Conservation (phyloP, 2,113 vertebrate species). For the Cynopterus brachyotis region DNA sequence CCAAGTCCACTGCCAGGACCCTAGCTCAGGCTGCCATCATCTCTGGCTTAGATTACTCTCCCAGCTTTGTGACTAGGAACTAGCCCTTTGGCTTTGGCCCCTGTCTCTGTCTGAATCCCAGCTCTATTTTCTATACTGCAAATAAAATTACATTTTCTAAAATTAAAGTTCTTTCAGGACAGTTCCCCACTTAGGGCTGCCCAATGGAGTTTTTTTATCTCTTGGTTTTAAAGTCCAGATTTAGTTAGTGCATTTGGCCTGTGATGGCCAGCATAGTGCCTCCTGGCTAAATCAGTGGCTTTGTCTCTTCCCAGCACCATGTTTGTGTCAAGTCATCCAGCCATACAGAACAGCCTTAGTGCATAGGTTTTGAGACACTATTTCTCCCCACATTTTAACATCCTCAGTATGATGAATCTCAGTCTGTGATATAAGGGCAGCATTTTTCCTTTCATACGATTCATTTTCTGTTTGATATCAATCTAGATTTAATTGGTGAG, state of each 20-base stretch:
- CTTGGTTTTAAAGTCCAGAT: not conserved
- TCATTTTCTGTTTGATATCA: not conserved
- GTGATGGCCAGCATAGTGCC: not conserved
- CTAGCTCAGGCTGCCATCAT: not conserved
- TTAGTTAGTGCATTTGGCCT: not conserved
- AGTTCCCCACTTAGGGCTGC: not conserved
- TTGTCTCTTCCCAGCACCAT: not conserved
- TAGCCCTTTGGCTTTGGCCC: not conserved
- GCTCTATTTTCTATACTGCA: not conserved
- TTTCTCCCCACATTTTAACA: not conserved
- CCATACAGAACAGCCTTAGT: not conserved
- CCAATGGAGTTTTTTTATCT: not conserved
- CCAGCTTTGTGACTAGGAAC: fast-evolving
- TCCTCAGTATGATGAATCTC: not conserved
- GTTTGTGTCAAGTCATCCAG: not conserved
- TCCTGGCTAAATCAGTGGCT: not conserved
- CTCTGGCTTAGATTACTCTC: not conserved
- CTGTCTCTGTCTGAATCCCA: not conserved
- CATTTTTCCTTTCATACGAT: not conserved
- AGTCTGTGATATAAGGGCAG: not conserved
- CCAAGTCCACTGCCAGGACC: not conserved
- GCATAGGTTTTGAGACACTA: not conserved
- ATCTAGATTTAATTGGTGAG: not conserved
- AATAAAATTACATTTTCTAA: not conserved
- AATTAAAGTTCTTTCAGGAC: not conserved